phyloP scores from a whole-genome alignment of 2,888 invertebrate genomes.

The Euphydryas editha region DNA sequence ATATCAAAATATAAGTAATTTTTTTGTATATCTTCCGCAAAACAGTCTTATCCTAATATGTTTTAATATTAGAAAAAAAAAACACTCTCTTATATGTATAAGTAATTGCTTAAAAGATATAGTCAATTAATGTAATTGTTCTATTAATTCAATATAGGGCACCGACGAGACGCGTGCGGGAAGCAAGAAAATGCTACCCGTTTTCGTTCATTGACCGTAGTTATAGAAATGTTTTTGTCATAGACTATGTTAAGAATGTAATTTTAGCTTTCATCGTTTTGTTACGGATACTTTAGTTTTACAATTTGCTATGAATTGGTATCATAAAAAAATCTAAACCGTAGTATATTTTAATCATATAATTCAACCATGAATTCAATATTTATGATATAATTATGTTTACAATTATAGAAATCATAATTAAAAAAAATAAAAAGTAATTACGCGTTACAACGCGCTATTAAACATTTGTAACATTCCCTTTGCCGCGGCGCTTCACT shows the following conservation, averaged over 20 bases:
- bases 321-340: background rate
- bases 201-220: slow-evolving; percentile 71
- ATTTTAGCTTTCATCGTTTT: slow-evolving; percentile 50
- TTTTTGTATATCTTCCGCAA: too few relatives aligned
- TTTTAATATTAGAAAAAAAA: background rate
- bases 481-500: too few relatives aligned
- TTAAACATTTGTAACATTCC: too few relatives aligned
- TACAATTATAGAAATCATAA: too few relatives aligned
- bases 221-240: slow-evolving; percentile 62
- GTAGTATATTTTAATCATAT: background rate
- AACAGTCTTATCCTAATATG: background rate
- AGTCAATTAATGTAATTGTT: slow-evolving; percentile 5
- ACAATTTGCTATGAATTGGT: slow-evolving; percentile 19
- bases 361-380: too few relatives aligned
- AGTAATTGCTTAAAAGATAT: background rate
- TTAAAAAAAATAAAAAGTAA: too few relatives aligned
- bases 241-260: slow-evolving; percentile 42
- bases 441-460: too few relatives aligned
- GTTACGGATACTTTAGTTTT: slow-evolving; percentile 41
- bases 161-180: slow-evolving; percentile 47
- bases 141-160: slow-evolving; percentile 20
- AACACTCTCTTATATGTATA: background rate
- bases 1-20: too few relatives aligned
- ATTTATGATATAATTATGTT: too few relatives aligned
- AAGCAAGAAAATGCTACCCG: slow-evolving; percentile 54